phyloP scores from a whole-genome alignment of 1,140 invertebrate genomes.

The Colletes latitarsis region DNA sequence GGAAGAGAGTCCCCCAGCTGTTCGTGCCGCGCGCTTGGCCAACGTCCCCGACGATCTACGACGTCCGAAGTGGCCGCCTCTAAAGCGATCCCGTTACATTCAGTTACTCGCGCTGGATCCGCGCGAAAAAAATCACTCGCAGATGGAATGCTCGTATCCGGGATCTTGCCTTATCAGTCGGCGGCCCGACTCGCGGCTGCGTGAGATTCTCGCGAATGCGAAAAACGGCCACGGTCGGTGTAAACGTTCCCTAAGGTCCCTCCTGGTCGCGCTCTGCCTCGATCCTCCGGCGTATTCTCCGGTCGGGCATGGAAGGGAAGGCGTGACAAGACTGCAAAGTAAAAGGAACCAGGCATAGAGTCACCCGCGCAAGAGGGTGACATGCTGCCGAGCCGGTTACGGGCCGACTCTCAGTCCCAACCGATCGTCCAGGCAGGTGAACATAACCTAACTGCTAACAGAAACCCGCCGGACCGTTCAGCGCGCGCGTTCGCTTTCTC shows the following conservation, averaged over 20 bases:
- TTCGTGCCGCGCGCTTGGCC: not conserved
- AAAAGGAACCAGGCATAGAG: slow-evolving; percentile 76
- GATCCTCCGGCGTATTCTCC: slow-evolving; percentile 62
- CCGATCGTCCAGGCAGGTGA: slow-evolving; percentile 73
- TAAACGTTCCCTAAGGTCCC: slow-evolving; percentile 43
- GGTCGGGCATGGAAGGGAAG: slow-evolving; percentile 71
- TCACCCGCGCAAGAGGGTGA: slow-evolving; percentile 80
- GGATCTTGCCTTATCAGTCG: slow-evolving; percentile 53
- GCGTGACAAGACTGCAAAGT: slow-evolving; percentile 79
- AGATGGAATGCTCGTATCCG: slow-evolving; percentile 19
- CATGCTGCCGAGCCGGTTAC: slow-evolving; percentile 80
- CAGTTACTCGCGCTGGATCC: not conserved
- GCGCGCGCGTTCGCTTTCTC: slow-evolving; percentile 14
- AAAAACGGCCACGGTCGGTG: slow-evolving; percentile 28
- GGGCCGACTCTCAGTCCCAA: slow-evolving; percentile 56
- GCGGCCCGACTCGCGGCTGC: slow-evolving; percentile 11
- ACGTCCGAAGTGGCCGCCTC: not conserved
- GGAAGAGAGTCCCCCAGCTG: too few species aligned
- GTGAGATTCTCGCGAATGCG: slow-evolving; percentile 37
- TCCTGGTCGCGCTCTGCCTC: slow-evolving; percentile 5
- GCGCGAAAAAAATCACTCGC: slow-evolving; percentile 32
- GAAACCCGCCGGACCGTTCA: slow-evolving; percentile 61
- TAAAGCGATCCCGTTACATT: slow-evolving; percentile 36
- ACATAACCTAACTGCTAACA: slow-evolving; percentile 71
- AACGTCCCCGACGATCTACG: not conserved